Base-by-base conservation (phyloP, 2,113 vertebrate species). In the Eupsittula cactorum region DNA sequence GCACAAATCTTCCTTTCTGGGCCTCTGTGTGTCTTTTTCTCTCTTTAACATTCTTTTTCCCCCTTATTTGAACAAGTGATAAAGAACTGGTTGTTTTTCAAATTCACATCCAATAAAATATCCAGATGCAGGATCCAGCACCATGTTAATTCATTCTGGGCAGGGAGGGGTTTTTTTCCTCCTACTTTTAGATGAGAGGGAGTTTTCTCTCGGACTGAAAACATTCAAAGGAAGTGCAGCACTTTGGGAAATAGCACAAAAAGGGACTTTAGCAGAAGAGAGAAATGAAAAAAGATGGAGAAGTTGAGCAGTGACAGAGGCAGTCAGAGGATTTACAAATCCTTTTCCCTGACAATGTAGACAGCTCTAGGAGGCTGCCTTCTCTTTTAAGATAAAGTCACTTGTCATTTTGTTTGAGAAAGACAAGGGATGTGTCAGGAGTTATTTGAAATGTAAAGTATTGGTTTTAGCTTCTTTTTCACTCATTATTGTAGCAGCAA, bases 261-360 rank as follows among this genome's bases (percentile, higher is more conserved):
- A 94, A 97, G 88, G 80, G 62, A 79, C 90, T 92, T 81, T 83
- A 65, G 93, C 13, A 0, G 68, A 82, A 90, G 70, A 67, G 73
- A 92, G 90, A 52, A 86, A 95, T 95, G 91, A 96, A 94, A 95
- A 95, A 93, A 50, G 57, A 86, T 81, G 67, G 94, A 75, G 96
- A 82, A 95, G 86, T 62, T 17, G 57, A 86, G 63, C 44, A 41
- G 84, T 64, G 97, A 95, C 93, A 97, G 88, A 84, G 52, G 77
- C 73, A 97, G 97, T 96, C 93, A 90, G 88, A 98, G 67, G 95
- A 94, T 97, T 97, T 96, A 96, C 92, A 96, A 93, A 93, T 95
- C 97, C 94, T 95, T 95, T 94, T 93, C 94, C 89, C 90, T 96
- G 89, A 93, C 94, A 94, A 81, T 85, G 53, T 65, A 86, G 83